These are phyloP conservation scores for Gallinago jamesoni DNA, from an alignment of 2,113 vertebrate genomes.

Conservation along the genomic window DNA sequence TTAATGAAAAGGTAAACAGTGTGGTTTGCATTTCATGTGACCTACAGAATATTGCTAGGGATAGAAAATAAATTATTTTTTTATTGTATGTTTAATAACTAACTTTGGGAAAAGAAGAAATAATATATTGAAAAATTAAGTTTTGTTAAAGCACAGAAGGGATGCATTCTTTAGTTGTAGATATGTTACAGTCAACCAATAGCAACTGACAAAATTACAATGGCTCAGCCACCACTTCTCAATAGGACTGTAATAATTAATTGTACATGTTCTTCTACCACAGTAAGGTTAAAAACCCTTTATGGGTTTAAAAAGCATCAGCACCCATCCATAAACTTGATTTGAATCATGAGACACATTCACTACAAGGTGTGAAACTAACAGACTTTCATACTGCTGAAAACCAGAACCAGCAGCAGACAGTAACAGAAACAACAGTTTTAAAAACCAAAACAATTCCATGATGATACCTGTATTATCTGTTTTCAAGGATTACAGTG, in stretches of 20 bases:
- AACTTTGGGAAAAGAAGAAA: not conserved
- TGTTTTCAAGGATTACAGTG: not conserved
- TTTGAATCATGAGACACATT: not conserved
- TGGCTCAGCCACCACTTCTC: not conserved
- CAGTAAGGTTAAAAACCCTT: not conserved
- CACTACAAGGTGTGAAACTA: not conserved
- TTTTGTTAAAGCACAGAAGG: not conserved
- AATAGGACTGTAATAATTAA: not conserved
- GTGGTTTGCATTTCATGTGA: not conserved
- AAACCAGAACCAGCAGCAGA: not conserved
- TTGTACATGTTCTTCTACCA: not conserved
- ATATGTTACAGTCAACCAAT: not conserved
- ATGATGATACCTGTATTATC: not conserved
- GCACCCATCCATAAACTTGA: not conserved
- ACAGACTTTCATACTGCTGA: not conserved
- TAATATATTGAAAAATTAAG: not conserved
- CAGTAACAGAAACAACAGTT: not conserved
- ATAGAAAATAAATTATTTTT: not conserved
- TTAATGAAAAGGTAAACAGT: constrained; percentile 52
- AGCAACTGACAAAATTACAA: not conserved
- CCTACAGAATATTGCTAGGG: not conserved
- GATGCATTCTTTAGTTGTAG: not conserved
- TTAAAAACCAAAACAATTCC: not conserved
- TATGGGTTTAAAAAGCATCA: not conserved
- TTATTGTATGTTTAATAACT: not conserved